Evolutionary conservation across 2,113 vertebrate genomes (phyloP).

Genomic region (Hippocampus abdominalis): DNA sequence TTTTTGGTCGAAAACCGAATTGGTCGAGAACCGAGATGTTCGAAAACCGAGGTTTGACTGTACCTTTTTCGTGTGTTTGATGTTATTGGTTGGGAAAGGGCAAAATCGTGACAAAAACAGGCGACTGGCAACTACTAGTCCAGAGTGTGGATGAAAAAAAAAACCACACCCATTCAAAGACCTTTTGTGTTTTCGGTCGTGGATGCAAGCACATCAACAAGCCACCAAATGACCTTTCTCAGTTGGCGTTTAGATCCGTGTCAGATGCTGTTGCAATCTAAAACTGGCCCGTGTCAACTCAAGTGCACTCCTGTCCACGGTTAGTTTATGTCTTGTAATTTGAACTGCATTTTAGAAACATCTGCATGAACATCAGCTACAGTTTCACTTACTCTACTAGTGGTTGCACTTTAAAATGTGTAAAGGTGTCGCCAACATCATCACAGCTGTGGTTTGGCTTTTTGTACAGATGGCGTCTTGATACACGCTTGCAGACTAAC

Average conservation of each 20-base stretch:
- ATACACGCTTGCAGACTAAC: slow-evolving; percentile 17
- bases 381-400: not conserved
- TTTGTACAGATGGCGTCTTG: slow-evolving; percentile 26
- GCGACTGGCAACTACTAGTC: too few relatives aligned
- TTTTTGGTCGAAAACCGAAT: too few relatives aligned
- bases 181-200: too few relatives aligned
- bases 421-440: slow-evolving; percentile 24
- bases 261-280: not conserved
- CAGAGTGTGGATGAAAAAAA: too few relatives aligned
- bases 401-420: not conserved
- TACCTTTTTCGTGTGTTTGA: too few relatives aligned
- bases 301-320: not conserved
- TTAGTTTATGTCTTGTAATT: not conserved
- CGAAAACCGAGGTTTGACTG: too few relatives aligned
- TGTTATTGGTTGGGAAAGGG: too few relatives aligned
- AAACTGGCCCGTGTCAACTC: not conserved
- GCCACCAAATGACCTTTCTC: not conserved
- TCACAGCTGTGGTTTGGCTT: slow-evolving; percentile 15
- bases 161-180: too few relatives aligned
- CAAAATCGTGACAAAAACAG: too few relatives aligned
- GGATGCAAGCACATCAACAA: too few relatives aligned
- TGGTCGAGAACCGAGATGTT: too few relatives aligned
- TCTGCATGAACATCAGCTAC: not conserved
- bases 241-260: too few relatives aligned
- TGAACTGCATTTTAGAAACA: not conserved